Conservation (phyloP, 2,888 invertebrate genomes). For the Limenitis camilla region DNA sequence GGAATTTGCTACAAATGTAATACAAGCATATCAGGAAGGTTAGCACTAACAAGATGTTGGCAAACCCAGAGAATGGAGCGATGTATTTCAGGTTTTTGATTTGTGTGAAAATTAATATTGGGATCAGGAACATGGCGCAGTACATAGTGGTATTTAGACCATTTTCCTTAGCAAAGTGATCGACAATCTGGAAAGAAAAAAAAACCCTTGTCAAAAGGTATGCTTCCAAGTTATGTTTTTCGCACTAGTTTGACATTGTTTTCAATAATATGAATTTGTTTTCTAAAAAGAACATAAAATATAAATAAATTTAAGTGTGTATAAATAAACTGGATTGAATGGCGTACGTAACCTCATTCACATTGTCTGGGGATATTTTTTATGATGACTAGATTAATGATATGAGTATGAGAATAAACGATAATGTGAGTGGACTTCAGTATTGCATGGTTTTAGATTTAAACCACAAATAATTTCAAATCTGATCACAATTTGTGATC, state of each 20-base stretch:
- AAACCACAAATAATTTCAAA: too few relatives aligned
- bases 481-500: too few relatives aligned
- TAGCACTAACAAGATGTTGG: slow-evolving; percentile 85
- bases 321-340: too few relatives aligned
- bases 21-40: slow-evolving; percentile 88
- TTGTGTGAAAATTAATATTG: slow-evolving; percentile 60
- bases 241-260: not conserved
- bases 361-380: too few relatives aligned
- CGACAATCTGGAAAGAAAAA: slow-evolving; percentile 50
- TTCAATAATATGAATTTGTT: too few relatives aligned
- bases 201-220: not conserved
- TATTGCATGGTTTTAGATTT: too few relatives aligned
- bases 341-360: too few relatives aligned
- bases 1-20: slow-evolving; percentile 79
- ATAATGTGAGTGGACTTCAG: too few relatives aligned
- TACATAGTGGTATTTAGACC: slow-evolving; percentile 44
- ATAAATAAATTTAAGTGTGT: too few relatives aligned
- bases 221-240: not conserved
- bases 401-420: too few relatives aligned
- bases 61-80: slow-evolving; percentile 91
- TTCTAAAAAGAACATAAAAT: too few relatives aligned
- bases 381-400: too few relatives aligned
- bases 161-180: slow-evolving; percentile 34
- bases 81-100: slow-evolving; percentile 86
- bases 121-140: slow-evolving; percentile 56